Base-by-base conservation (phyloP, 2,888 invertebrate species). In the Sicus ferrugineus region DNA sequence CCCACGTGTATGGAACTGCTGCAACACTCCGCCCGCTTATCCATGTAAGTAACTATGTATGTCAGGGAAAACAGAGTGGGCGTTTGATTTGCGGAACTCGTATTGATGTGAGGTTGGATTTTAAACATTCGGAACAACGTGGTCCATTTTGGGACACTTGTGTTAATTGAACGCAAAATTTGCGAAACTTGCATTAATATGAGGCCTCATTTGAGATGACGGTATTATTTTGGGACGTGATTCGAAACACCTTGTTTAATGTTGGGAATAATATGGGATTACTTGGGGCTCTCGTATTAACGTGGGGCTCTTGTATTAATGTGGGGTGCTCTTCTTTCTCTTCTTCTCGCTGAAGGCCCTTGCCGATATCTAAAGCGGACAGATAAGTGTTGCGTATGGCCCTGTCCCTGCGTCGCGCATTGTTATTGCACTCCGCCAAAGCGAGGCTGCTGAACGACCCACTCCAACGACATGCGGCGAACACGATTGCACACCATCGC, bases 1-100 rank as follows among this genome's bases (percentile, higher is more conserved):
- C 76, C 82, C 82, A 21, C 77, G 81, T 28, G 75, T 82, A 46
- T 82, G 82, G 82, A 83, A 82, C 75, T 76, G 74, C 65, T 28
- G 89, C 90, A 73, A 92, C 82, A 82, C 81, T 2, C 83, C 83
- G 26, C 77, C 80, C 31, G 72, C 75, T 23, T 82, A 81, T 77
- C 83, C 83, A 78, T 82, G 83, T 82, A 78, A 78, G 77, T 76
- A 69, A 66, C n/a, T n/a, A n/a, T n/a, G n/a, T n/a, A n/a, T n/a
- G n/a, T n/a, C n/a, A n/a, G n/a, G n/a, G n/a, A n/a, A n/a, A n/a
- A n/a, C n/a, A n/a, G n/a, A n/a, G n/a, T n/a, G n/a, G n/a, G n/a
- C n/a, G n/a, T n/a, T n/a, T n/a, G n/a, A n/a, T n/a, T n/a, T n/a
- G n/a, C n/a, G n/a, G n/a, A n/a, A n/a, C n/a, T n/a, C n/a, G n/a